Evolutionary conservation across 2,113 vertebrate species (phyloP), one percentile per base, ranked within the genome.

Genomic region (Canis aureus): DNA sequence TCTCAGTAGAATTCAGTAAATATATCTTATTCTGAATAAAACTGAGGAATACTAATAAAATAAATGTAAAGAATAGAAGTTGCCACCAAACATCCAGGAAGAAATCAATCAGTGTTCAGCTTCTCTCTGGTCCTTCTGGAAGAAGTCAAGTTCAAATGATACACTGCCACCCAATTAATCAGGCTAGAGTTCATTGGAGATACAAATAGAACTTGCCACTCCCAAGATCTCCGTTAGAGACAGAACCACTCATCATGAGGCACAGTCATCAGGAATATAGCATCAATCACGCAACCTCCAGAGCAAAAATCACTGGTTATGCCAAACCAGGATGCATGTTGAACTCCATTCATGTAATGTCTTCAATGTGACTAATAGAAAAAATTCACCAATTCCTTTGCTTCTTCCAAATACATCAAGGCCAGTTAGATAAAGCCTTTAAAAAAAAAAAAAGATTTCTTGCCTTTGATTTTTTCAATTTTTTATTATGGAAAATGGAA

Each of bases 41-140:
- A 80, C 49, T 86, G 64, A 89, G 69, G 19, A 93, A 89, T 90
- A 60, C 64, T 76, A 81, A 96, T 57, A 60, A 86, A 87, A 96
- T 53, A 95, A 95, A 93, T 69, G 6, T 49, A 91, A 9, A 57
- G 49, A 84, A 53, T 55, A 67, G 66, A 80, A 76, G 27, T 17
- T 85, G 4, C 92, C 73, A 81, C 35, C 43, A 74, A 74, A 57
- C 15, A 89, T 94, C 55, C n/a, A 83, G 71, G 79, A 59, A 83
- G 29, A 93, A 81, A 69, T 69, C 67, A 71, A 90, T 59, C 66
- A 83, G 8, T 19, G 29, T 69, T 83, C 8, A 5, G 7, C 59
- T 79, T 88, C 35, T 83, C 53, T 73, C 38, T 73, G 32, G 27
- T 82, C 35, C 60, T 81, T 81, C 55, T 12, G 12, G 66, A 91